Base-by-base conservation (phyloP, 1,140 invertebrate genomes). In the Mizuhopecten yessoensis region DNA sequence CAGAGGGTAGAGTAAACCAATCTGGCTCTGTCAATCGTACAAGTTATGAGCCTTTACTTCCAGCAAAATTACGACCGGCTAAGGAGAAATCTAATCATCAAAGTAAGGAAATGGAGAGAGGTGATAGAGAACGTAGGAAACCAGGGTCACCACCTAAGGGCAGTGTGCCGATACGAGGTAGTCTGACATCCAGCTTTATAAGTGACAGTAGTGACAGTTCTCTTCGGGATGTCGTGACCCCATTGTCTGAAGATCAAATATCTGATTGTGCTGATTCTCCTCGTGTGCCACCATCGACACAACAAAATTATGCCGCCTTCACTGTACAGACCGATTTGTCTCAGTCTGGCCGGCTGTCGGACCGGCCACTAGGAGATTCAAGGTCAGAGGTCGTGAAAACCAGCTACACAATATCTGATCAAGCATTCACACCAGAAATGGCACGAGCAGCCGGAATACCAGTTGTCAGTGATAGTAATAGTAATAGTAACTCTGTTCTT, bases 71-170 rank as follows among this genome's bases (percentile, higher is more conserved):
- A 91, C 96, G 97, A 89, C 97, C 97, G 90, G 96, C 97, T 87
- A 98, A 98, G 95, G 97, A 98, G 95, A 97, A 97, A 93, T 96
- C 96, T 86, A 97, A 97, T 95, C 96, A 97, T 90, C 97, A 98
- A 93, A 97, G 97, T 49, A 98, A 98, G 95, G 97, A 97, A 36
- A 97, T 97, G 91, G 97, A 98, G 96, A 96, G 97, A 93, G 97
- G 97, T 34, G 97, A 97, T 91, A 93, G 88, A 90, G 88, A 75
- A 87, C 86, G 57, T n/a, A 0, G 57, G 2, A 75, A 75, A 75
- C 57, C 57, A 29, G 29, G 3, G 23, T 17, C 57, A 29, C 57
- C 92, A 90, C 11, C 49, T 91, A 93, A 92, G 89, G 90, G 91
- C 89, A 45, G 91, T 87, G 93, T 94, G n/a, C 93, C 93, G 10